These are phyloP conservation scores for Cyprinodon diabolis DNA, from an alignment of 2,797 vertebrate species.

Conservation along the genomic window DNA sequence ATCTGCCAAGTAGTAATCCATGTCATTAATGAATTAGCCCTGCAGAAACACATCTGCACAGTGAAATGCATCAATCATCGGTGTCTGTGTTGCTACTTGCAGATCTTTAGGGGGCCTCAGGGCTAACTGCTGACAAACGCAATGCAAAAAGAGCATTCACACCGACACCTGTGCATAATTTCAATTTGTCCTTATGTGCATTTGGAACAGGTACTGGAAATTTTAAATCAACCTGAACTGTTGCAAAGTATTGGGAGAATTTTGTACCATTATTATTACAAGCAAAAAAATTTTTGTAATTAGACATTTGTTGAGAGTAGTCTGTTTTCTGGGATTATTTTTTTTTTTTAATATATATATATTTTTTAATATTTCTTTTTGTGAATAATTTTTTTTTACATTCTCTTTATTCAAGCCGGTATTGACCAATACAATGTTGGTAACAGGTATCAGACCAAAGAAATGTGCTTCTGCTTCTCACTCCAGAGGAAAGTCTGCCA, in stretches of 20 bases:
- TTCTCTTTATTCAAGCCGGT: too few species aligned
- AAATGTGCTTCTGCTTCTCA: too few species aligned
- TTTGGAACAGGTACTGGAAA: neutral
- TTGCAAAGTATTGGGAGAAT: neutral
- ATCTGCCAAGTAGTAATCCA: conserved; percentile 23
- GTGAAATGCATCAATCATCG: conserved; percentile 20
- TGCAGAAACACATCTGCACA: conserved; percentile 24
- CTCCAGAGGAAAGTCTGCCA: too few species aligned
- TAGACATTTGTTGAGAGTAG: too few species aligned
- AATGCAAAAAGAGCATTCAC: neutral
- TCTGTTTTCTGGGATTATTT: too few species aligned
- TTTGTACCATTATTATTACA: too few species aligned
- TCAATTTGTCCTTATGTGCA: neutral
- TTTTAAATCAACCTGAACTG: neutral
- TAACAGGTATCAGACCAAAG: too few species aligned
- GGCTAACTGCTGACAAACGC: neutral
- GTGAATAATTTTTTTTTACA: too few species aligned
- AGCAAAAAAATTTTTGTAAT: too few species aligned
- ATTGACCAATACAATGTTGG: too few species aligned
- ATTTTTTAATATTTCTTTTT: too few species aligned
- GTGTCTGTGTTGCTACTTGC: neutral
- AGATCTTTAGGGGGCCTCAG: neutral
- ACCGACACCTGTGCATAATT: conserved; percentile 1
- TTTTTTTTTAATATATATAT: too few species aligned
- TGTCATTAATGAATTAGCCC: conserved; percentile 46